phyloP scores from a whole-genome alignment of 2,797 vertebrate species.

The Chelon labrosus region DNA sequence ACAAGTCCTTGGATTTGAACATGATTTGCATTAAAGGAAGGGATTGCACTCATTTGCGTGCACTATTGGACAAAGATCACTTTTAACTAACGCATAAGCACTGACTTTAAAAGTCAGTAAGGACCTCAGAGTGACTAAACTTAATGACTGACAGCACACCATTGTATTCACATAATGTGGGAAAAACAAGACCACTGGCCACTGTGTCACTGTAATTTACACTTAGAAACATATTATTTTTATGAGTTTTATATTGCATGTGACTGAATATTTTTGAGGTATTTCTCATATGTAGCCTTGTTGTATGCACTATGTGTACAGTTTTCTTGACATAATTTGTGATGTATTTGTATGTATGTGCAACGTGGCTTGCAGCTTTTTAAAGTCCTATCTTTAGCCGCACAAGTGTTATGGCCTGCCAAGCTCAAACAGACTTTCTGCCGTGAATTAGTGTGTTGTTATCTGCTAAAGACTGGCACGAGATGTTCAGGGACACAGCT shows the following conservation, averaged over 20 bases:
- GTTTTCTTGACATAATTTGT: slow-evolving; percentile 12
- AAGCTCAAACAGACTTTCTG: slow-evolving; percentile 17
- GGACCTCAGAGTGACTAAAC: too few relatives aligned
- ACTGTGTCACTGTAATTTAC: slow-evolving; percentile 21
- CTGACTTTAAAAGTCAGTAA: too few relatives aligned
- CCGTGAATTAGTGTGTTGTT: slow-evolving; percentile 45
- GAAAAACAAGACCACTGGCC: too few relatives aligned
- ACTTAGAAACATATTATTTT: slow-evolving; percentile 21
- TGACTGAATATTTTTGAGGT: slow-evolving; percentile 17
- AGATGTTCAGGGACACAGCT: slow-evolving; percentile 29
- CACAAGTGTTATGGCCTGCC: background rate
- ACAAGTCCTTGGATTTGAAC: background rate
- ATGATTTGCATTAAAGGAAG: background rate
- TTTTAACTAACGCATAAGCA: too few relatives aligned
- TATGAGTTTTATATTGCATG: slow-evolving; percentile 15
- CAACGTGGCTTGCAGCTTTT: slow-evolving; percentile 19
- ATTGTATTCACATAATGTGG: too few relatives aligned
- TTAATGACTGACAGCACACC: too few relatives aligned
- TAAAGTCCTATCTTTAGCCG: slow-evolving; percentile 32
- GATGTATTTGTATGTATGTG: too few relatives aligned
- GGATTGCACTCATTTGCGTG: background rate
- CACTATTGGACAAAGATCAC: too few relatives aligned
- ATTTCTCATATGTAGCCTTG: background rate
- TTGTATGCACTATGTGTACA: background rate
- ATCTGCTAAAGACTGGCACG: slow-evolving; percentile 25